phyloP scores from a whole-genome alignment of 2,888 invertebrate genomes.

The Isotomurus palustris region DNA sequence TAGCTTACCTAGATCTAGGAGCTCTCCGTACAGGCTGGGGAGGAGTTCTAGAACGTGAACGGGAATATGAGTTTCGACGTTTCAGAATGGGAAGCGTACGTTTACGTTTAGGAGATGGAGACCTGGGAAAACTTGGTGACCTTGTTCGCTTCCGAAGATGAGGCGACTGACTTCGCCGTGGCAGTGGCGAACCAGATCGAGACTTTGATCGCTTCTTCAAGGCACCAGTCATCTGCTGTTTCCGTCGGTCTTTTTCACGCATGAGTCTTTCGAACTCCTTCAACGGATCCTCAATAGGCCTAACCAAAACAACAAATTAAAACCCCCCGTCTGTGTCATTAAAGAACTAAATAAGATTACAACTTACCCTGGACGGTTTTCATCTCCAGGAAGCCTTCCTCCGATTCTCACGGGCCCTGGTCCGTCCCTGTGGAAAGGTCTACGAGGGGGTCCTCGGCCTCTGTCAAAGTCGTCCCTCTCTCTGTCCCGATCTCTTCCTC shows the following conservation, averaged over 20 bases:
- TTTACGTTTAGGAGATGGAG: slow-evolving; percentile 45
- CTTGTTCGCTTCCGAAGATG: slow-evolving; percentile 44
- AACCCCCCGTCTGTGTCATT: not conserved
- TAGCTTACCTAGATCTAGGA: slow-evolving; percentile 28
- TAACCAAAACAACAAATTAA: slow-evolving; percentile 48
- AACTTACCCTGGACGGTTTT: slow-evolving; percentile 18
- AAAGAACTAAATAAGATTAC: not conserved
- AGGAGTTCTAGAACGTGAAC: slow-evolving; percentile 51
- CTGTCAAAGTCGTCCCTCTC: slow-evolving; percentile 9
- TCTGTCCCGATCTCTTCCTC: not conserved
- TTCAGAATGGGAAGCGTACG: slow-evolving; percentile 26
- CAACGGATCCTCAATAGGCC: slow-evolving; percentile 75
- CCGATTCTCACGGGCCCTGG: slow-evolving; percentile 14
- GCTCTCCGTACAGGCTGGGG: slow-evolving; percentile 45
- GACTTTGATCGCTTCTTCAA: slow-evolving; percentile 49
- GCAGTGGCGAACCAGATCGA: slow-evolving; percentile 48
- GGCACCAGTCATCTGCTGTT: slow-evolving; percentile 16
- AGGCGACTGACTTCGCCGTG: slow-evolving; percentile 42
- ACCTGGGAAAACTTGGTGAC: slow-evolving; percentile 47
- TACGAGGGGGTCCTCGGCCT: slow-evolving; percentile 13
- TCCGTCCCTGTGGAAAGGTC: slow-evolving; percentile 23
- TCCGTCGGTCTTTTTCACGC: slow-evolving; percentile 73
- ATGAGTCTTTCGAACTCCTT: slow-evolving; percentile 83
- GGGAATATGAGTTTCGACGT: slow-evolving; percentile 48
- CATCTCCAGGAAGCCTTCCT: slow-evolving; percentile 18